phyloP scores from a whole-genome alignment of 2,888 invertebrate genomes.

The Chalcis sispes region DNA sequence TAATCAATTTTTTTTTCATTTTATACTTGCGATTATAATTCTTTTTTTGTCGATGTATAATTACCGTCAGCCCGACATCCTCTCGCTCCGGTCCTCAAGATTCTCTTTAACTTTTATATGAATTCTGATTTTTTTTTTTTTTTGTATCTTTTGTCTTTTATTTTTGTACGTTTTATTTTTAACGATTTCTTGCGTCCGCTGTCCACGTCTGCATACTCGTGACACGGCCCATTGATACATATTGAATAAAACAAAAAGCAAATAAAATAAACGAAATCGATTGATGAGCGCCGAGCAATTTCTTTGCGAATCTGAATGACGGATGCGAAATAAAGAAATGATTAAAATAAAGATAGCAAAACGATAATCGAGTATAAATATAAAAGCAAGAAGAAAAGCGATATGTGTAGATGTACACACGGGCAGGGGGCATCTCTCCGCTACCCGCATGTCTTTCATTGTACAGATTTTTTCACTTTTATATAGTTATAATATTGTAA shows the following conservation, averaged over 20 bases:
- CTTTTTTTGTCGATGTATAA: slow-evolving; percentile 48
- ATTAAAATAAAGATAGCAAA: no score
- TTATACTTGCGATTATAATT: slow-evolving; percentile 52
- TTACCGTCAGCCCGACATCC: slow-evolving; percentile 46
- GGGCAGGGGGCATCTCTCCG: slow-evolving; percentile 75
- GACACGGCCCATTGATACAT: slow-evolving; percentile 53
- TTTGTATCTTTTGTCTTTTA: slow-evolving; percentile 37
- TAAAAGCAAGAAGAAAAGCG: slow-evolving; percentile 55
- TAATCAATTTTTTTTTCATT: slow-evolving; percentile 42
- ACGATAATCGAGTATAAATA: slow-evolving; percentile 60
- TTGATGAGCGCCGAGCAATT: slow-evolving; percentile 38
- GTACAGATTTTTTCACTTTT: slow-evolving; percentile 77
- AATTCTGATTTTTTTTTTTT: slow-evolving; percentile 22
- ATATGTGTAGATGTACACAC: slow-evolving; percentile 67
- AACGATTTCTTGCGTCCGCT: slow-evolving; percentile 61
- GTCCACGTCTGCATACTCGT: slow-evolving; percentile 62
- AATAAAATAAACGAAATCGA: slow-evolving; percentile 15
- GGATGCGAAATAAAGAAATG: slow-evolving; percentile 44
- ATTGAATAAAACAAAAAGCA: slow-evolving; percentile 37
- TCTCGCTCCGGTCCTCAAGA: slow-evolving; percentile 64
- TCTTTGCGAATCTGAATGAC: slow-evolving; percentile 37
- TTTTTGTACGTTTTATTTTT: slow-evolving; percentile 46
- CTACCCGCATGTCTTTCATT: slow-evolving; percentile 76
- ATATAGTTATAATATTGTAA: slow-evolving; percentile 73
- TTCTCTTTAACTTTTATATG: slow-evolving; percentile 60